Conservation (phyloP, 2,113 vertebrate genomes). For the Propithecus coquereli region DNA sequence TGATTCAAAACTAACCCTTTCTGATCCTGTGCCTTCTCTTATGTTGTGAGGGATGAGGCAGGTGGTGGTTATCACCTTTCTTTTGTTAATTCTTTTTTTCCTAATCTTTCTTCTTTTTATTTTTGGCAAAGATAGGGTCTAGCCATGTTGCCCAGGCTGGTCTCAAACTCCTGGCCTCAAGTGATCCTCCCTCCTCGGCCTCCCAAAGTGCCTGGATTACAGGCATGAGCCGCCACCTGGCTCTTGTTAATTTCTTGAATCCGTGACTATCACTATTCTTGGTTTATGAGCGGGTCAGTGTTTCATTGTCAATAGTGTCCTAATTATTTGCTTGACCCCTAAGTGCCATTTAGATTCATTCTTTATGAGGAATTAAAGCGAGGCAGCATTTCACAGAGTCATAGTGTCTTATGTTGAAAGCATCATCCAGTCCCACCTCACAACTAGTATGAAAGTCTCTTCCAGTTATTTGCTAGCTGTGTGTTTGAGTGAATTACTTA, state of each 20-base stretch:
- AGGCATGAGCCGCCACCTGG: neutral
- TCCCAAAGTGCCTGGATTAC: no score
- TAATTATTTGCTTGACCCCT: neutral
- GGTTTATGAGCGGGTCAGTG: neutral
- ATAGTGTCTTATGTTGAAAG: neutral
- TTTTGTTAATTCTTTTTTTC: neutral
- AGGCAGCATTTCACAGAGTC: neutral
- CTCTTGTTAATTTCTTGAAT: neutral
- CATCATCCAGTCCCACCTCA: neutral
- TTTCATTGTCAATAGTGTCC: neutral
- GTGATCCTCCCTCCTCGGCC: no score
- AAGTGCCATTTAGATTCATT: neutral
- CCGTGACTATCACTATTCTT: neutral
- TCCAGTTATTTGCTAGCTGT: neutral
- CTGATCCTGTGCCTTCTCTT: neutral
- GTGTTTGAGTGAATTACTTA: neutral
- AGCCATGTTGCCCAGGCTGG: no score
- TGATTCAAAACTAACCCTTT: neutral
- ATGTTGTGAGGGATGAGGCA: neutral
- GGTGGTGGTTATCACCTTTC: neutral
- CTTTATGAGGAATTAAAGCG: neutral
- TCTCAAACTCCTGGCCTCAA: no score
- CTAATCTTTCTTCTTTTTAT: no score
- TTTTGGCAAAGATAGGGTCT: no score
- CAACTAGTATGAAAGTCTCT: neutral